phyloP scores from a whole-genome alignment of 2,797 vertebrate genomes.

The Tenualosa thibaudeaui region DNA sequence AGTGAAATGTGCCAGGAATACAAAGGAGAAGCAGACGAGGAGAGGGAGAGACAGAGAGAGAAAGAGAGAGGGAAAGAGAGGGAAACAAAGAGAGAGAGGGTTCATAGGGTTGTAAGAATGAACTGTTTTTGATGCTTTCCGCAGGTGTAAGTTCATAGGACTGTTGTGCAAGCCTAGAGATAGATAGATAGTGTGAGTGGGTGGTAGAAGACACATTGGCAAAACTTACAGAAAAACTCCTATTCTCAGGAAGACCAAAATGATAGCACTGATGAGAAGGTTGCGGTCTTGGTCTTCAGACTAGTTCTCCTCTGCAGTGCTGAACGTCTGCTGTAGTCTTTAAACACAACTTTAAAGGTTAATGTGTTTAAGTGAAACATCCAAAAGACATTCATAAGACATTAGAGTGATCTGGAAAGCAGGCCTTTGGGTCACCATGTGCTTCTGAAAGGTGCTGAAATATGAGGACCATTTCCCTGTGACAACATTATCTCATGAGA shows the following conservation, averaged over 20 bases:
- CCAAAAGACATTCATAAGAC: not conserved
- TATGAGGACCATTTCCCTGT: conserved; percentile 1
- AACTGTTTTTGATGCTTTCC: not conserved
- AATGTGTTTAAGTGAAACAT: not conserved
- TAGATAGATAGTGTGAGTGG: not conserved
- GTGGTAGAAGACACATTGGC: not conserved
- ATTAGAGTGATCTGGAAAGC: not conserved
- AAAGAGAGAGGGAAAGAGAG: not conserved
- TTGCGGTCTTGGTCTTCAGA: not conserved
- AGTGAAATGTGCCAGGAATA: not conserved
- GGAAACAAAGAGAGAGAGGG: not conserved
- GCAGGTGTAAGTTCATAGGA: not conserved
- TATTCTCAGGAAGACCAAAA: not conserved
- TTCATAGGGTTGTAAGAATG: not conserved
- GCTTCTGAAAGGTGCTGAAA: not conserved
- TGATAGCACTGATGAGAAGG: too few species aligned
- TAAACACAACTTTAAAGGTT: not conserved
- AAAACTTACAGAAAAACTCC: not conserved
- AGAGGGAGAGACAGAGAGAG: conserved; percentile 10
- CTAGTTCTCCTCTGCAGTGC: not conserved
- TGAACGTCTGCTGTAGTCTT: not conserved
- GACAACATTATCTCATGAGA: conserved; percentile 1
- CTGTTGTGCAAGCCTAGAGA: not conserved
- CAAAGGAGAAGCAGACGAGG: not conserved
- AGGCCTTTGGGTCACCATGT: not conserved